These are phyloP conservation scores for Trachymyrmex septentrionalis DNA, from an alignment of 1,140 invertebrate species.

Conservation along the genomic window DNA sequence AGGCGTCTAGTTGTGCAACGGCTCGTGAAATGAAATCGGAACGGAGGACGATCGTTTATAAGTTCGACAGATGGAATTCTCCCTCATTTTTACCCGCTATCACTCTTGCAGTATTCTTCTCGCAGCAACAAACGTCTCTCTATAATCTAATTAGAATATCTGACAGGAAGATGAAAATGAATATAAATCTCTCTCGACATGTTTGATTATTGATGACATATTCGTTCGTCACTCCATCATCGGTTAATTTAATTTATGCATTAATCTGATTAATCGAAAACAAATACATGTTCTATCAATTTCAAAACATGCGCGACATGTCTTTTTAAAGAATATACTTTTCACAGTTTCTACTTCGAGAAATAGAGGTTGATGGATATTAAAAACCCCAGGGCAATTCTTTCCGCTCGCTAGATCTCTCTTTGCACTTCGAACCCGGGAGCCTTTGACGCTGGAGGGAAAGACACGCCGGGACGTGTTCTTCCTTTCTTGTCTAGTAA, in stretches of 20 bases:
- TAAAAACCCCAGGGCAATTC: slow-evolving; percentile 30
- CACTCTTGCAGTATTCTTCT: slow-evolving; percentile 42
- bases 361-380: slow-evolving; percentile 20
- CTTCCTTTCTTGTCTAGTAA: slow-evolving; percentile 28
- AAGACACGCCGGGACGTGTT: slow-evolving; percentile 21
- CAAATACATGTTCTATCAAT: background rate
- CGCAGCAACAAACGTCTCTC: slow-evolving; percentile 59
- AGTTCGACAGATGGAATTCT: slow-evolving; percentile 76
- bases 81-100: slow-evolving; percentile 52
- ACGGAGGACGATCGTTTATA: slow-evolving; percentile 77
- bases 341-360: background rate
- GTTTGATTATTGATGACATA: background rate
- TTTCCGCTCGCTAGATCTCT: slow-evolving; percentile 25
- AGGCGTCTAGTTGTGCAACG: slow-evolving; percentile 72
- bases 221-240: background rate
- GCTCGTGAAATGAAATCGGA: slow-evolving; percentile 79
- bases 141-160: slow-evolving; percentile 67
- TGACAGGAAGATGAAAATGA: slow-evolving; percentile 21
- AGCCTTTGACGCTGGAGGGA: slow-evolving; percentile 50
- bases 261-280: background rate
- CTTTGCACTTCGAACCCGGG: slow-evolving; percentile 36
- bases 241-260: background rate
- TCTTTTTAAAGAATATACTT: slow-evolving; percentile 4
- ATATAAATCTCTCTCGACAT: slow-evolving; percentile 13
- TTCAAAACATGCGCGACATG: background rate